Percentiles rank a stretch among this genome's conserved stretches.
These are phyloP conservation scores for Idaea aversata DNA, from an alignment of 2,888 invertebrate species.

Conservation along the genomic window DNA sequence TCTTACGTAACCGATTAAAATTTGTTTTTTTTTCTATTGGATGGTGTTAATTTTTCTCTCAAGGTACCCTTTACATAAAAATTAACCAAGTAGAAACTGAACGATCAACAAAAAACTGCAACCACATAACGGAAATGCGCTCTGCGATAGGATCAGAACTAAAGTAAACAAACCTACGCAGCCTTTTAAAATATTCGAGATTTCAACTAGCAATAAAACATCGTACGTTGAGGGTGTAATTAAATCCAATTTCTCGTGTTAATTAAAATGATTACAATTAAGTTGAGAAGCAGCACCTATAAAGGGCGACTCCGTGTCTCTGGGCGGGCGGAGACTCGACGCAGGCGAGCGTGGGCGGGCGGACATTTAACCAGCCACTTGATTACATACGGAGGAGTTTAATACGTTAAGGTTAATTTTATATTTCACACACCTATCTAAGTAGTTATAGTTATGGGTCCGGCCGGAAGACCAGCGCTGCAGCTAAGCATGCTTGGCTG, in stretches of 20 bases:
- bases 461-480: too few species aligned
- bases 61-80: too few species aligned
- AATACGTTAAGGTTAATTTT: neutral
- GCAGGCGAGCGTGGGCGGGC: conserved; percentile 22
- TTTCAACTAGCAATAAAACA: conserved; percentile 9
- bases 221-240: conserved; percentile 6
- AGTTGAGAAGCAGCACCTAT: conserved; percentile 27
- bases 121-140: too few species aligned
- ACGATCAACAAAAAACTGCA: neutral
- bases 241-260: conserved; percentile 10
- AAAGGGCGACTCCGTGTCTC: conserved; percentile 32
- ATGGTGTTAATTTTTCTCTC: too few species aligned
- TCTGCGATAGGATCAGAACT: too few species aligned
- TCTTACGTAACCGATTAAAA: too few species aligned
- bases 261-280: conserved; percentile 16
- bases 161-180: too few species aligned
- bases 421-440: too few species aligned
- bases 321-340: conserved; percentile 13
- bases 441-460: too few species aligned
- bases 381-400: neutral
- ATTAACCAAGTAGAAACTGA: neutral
- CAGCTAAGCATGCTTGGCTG: too few species aligned
- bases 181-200: neutral
- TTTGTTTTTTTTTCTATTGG: too few species aligned
- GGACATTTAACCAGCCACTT: conserved; percentile 9